Conservation (phyloP, 2,113 vertebrate species). For the Leucosticte australis region DNA sequence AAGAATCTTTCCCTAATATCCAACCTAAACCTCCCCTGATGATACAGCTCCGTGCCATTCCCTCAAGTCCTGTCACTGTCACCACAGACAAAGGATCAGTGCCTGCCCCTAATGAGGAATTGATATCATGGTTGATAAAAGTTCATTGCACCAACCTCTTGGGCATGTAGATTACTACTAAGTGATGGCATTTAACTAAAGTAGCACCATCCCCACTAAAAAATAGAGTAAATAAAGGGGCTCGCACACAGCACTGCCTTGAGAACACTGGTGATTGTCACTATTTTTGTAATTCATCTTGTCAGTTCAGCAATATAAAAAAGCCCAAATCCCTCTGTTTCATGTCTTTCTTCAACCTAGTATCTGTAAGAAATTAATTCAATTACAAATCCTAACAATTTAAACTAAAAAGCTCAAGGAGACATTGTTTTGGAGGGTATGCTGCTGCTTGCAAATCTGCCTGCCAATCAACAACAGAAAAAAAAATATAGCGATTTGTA, state of each 20-base stretch:
- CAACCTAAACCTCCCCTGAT: not conserved
- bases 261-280: not conserved
- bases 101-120: not conserved
- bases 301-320: not conserved
- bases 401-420: not conserved
- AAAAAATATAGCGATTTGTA: not conserved
- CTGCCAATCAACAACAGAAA: not conserved
- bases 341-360: not conserved
- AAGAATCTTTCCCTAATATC: not conserved
- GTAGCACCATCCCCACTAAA: not conserved
- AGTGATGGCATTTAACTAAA: not conserved
- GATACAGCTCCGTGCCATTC: not conserved
- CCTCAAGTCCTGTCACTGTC: not conserved
- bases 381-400: not conserved
- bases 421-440: not conserved
- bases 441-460: constrained; percentile 6
- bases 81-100: not conserved
- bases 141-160: not conserved
- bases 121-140: not conserved
- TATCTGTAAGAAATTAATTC: not conserved
- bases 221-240: not conserved
- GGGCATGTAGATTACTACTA: not conserved
- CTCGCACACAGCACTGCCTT: not conserved
- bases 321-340: not conserved
- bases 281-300: not conserved